A percentile compares a stretch with the other conserved stretches of the same genome.
phyloP scores from a whole-genome alignment of 2,113 vertebrate genomes.

The Ophthalmolycus amberensis region DNA sequence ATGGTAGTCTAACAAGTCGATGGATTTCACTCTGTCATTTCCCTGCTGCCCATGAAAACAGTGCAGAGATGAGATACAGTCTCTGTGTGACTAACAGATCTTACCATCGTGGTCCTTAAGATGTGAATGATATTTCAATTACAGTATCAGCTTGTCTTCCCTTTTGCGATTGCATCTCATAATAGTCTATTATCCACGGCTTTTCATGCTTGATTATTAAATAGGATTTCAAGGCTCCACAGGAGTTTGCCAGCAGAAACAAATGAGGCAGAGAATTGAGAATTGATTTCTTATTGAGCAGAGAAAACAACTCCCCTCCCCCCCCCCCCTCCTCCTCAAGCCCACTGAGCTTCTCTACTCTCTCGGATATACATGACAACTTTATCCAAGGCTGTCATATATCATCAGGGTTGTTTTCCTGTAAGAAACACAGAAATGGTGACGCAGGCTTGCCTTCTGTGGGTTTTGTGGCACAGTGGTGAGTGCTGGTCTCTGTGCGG shows the following conservation, averaged over 20 bases:
- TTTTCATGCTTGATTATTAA: slow-evolving; percentile 79
- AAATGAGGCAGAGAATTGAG: slow-evolving; percentile 75
- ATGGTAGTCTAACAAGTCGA: slow-evolving; percentile 16
- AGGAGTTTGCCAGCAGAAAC: slow-evolving; percentile 64
- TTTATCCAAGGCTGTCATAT: slow-evolving; percentile 50
- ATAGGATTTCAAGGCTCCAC: slow-evolving; percentile 74
- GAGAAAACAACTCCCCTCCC: slow-evolving; percentile 44
- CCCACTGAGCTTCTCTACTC: slow-evolving; percentile 12
- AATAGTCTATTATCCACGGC: slow-evolving; percentile 74
- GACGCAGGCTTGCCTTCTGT: neutral
- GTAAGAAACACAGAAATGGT: slow-evolving; percentile 16
- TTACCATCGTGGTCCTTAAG: slow-evolving; percentile 44
- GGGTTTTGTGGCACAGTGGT: slow-evolving; percentile 23
- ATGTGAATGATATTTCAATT: slow-evolving; percentile 79
- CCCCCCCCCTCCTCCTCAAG: neutral
- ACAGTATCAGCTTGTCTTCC: slow-evolving; percentile 71
- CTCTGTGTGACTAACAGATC: slow-evolving; percentile 58
- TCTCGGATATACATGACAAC: slow-evolving; percentile 52
- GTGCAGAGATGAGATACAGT: slow-evolving; percentile 40
- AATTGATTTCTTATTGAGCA: slow-evolving; percentile 74
- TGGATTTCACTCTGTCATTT: slow-evolving; percentile 21
- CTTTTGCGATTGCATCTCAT: slow-evolving; percentile 69
- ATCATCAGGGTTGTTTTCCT: slow-evolving; percentile 38
- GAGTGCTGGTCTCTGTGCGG: slow-evolving; percentile 30
- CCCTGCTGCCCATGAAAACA: slow-evolving; percentile 23